phyloP scores from a whole-genome alignment of 2,797 vertebrate genomes.

The Denticeps clupeoides region DNA sequence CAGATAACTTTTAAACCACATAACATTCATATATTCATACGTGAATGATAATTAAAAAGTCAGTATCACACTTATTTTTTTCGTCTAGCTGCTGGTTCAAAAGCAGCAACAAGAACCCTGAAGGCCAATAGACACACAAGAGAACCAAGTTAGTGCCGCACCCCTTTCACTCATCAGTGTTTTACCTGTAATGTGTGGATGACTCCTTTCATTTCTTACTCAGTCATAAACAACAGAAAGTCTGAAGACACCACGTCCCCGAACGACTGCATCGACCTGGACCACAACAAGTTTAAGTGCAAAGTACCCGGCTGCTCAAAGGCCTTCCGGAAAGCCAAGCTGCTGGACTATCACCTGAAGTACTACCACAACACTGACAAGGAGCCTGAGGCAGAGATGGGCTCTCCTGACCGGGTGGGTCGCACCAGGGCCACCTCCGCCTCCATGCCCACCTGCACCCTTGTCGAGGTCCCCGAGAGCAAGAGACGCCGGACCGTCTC shows the following conservation, averaged over 20 bases:
- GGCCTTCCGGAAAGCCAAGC: conserved; percentile 34
- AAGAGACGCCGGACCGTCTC: conserved; percentile 25
- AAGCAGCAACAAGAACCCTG: conserved; percentile 23
- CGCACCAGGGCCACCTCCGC: conserved; percentile 21
- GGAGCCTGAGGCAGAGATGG: conserved; percentile 21
- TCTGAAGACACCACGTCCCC: conserved; percentile 26
- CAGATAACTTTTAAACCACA: too few species aligned
- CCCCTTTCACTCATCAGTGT: neutral
- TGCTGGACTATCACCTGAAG: conserved; percentile 42
- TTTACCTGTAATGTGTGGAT: neutral
- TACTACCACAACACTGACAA: conserved; percentile 43
- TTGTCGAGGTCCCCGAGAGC: conserved; percentile 19
- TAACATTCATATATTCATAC: too few species aligned
- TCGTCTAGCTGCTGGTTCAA: conserved; percentile 26
- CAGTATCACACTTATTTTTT: too few species aligned
- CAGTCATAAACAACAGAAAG: conserved; percentile 31
- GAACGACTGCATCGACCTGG: conserved; percentile 34
- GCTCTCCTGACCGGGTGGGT: conserved; percentile 23
- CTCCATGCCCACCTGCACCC: conserved; percentile 21
- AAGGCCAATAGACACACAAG: conserved; percentile 44
- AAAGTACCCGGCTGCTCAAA: conserved; percentile 32
- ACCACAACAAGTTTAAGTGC: conserved; percentile 45
- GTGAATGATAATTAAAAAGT: too few species aligned
- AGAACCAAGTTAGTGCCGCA: conserved; percentile 40
- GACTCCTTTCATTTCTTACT: too few species aligned